Percentiles rank a stretch among this genome's conserved stretches.
Conservation (phyloP, 2,113 vertebrate genomes). For the Sterrhoptilus dennistouni region DNA sequence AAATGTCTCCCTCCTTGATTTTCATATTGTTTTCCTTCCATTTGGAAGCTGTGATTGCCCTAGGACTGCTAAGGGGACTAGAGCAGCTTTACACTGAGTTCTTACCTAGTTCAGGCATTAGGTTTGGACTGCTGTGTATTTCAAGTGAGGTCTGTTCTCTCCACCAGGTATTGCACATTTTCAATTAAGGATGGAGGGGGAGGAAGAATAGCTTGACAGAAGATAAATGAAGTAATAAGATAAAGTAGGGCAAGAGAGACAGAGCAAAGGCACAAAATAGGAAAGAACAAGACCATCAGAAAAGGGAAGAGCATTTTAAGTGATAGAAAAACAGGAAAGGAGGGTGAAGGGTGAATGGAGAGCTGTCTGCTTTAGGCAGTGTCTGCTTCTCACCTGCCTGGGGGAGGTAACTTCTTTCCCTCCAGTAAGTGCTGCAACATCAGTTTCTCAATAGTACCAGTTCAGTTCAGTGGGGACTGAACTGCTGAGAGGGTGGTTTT, state of each 20-base stretch:
- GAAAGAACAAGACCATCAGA: background rate
- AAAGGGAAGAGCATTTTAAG: background rate
- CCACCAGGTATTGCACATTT: background rate
- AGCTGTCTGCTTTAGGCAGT: background rate
- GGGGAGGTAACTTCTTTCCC: background rate
- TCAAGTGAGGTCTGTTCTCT: background rate
- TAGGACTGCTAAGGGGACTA: background rate
- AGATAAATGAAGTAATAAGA: background rate
- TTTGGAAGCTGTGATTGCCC: background rate
- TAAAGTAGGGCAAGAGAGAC: background rate
- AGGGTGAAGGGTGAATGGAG: background rate
- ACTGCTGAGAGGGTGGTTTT: background rate
- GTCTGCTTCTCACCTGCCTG: background rate
- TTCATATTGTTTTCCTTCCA: background rate
- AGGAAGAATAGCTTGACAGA: background rate
- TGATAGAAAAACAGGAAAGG: background rate
- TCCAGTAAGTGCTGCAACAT: background rate
- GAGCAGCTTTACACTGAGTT: background rate
- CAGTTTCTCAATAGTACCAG: background rate
- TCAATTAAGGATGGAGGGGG: accelerated
- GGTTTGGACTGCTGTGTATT: background rate
- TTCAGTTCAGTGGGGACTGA: background rate
- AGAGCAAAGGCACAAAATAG: background rate
- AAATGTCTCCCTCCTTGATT: background rate
- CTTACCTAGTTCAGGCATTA: background rate